Percentiles rank a stretch among this genome's conserved stretches.
Evolutionary conservation across 2,113 vertebrate genomes (phyloP).

Genomic region (Cariama cristata): DNA sequence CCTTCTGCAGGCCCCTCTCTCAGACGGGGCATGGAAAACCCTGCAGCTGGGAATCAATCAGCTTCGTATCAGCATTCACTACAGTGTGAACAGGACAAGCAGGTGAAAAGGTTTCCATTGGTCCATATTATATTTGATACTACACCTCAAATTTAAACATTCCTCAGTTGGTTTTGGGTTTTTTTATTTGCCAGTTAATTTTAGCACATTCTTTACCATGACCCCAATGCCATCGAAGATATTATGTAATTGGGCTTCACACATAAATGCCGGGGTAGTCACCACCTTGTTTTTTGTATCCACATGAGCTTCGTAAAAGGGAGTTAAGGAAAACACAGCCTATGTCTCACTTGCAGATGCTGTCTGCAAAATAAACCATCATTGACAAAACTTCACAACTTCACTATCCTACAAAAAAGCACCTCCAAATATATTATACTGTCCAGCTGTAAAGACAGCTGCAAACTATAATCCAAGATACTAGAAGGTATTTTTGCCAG

Average conservation of each 20-base stretch:
- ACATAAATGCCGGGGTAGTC: conserved; percentile 90
- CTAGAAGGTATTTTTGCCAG: neutral
- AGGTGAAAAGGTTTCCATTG: conserved; percentile 24
- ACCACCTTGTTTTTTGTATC: conserved; percentile 86
- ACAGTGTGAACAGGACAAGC: neutral
- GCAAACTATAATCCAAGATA: neutral
- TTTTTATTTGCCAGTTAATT: conserved; percentile 79
- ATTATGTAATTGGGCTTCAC: conserved; percentile 82
- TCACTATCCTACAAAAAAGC: neutral
- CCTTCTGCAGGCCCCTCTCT: neutral
- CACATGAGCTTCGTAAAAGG: conserved; percentile 82
- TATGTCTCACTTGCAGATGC: neutral
- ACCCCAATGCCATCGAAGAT: conserved; percentile 87
- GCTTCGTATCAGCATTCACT: neutral
- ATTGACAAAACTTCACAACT: neutral
- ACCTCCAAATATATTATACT: neutral
- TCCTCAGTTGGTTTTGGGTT: neutral
- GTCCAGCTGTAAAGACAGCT: neutral
- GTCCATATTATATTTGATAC: neutral
- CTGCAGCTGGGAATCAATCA: neutral
- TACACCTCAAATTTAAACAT: neutral
- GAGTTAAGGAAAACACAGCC: conserved; percentile 64
- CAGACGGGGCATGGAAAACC: neutral
- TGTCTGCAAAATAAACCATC: neutral
- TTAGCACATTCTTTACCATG: conserved; percentile 84